Conservation (phyloP, 2,113 vertebrate species). For the Anarrhichthys ocellatus region DNA sequence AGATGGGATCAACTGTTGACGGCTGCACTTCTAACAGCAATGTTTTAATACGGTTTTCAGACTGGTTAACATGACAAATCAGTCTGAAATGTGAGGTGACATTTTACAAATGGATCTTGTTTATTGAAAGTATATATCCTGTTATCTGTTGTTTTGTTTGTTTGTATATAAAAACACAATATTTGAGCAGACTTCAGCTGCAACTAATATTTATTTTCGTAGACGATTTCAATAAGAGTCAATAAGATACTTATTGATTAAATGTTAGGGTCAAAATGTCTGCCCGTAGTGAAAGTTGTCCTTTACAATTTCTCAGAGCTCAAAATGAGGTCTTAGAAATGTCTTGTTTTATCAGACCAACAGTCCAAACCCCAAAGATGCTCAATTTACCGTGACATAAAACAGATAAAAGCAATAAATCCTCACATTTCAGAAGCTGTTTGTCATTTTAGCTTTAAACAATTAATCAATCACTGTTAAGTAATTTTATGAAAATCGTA, state of each 20-base stretch:
- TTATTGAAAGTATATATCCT: background rate
- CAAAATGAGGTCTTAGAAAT: background rate
- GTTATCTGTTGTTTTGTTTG: background rate
- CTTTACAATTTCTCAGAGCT: background rate
- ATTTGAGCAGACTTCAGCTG: background rate
- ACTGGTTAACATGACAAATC: background rate
- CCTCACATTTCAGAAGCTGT: background rate
- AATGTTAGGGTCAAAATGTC: too few species aligned
- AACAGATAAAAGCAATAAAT: background rate
- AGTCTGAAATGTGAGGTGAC: background rate
- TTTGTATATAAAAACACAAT: background rate
- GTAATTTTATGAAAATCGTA: background rate
- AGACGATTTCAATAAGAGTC: background rate
- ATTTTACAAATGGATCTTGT: background rate
- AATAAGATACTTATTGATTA: background rate
- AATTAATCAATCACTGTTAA: too few species aligned
- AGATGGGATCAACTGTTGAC: constrained; percentile 37
- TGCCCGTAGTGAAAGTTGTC: background rate
- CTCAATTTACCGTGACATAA: background rate
- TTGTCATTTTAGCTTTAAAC: too few species aligned
- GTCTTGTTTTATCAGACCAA: background rate
- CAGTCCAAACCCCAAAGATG: background rate
- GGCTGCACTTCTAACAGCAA: constrained; percentile 12
- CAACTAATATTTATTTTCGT: background rate
- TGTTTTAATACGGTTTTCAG: constrained; percentile 16